These are phyloP conservation scores for Petrolisthes cinctipes DNA, from an alignment of 2,888 invertebrate genomes.

Conservation along the genomic window DNA sequence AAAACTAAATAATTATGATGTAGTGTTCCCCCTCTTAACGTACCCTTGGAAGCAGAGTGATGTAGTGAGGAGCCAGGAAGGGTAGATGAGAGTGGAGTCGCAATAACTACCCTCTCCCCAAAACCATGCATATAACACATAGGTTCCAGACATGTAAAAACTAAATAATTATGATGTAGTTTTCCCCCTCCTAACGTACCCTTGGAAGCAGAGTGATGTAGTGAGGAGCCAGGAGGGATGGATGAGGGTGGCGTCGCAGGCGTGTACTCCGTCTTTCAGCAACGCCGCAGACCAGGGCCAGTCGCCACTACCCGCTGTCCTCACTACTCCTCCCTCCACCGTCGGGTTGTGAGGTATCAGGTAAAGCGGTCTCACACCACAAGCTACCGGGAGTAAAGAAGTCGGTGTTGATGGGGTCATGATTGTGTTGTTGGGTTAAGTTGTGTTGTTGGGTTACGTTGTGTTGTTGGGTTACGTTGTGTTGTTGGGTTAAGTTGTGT, in stretches of 20 bases:
- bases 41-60: slow-evolving; percentile 78
- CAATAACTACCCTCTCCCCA: slow-evolving; percentile 72
- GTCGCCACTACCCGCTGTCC: slow-evolving; percentile 66
- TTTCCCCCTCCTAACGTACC: slow-evolving; percentile 45
- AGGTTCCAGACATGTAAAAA: neutral
- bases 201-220: slow-evolving; percentile 81
- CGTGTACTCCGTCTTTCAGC: slow-evolving; percentile 85
- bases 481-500: too few relatives aligned
- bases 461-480: too few relatives aligned
- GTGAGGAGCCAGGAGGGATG: slow-evolving; percentile 87
- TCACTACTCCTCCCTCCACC: slow-evolving; percentile 61
- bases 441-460: too few relatives aligned
- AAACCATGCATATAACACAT: slow-evolving; percentile 1
- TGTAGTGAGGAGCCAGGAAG: slow-evolving; percentile 87
- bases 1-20: neutral
- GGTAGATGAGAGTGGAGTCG: slow-evolving; percentile 85
- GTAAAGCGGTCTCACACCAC: slow-evolving; percentile 77
- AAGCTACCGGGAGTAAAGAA: slow-evolving; percentile 72
- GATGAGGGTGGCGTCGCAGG: slow-evolving; percentile 88
- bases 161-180: neutral
- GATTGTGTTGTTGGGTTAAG: too few relatives aligned
- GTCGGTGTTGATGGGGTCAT: too few relatives aligned
- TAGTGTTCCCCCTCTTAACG: slow-evolving; percentile 23
- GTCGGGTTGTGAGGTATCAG: slow-evolving; percentile 53
- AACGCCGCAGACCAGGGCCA: slow-evolving; percentile 93